Percentiles rank a stretch among this genome's conserved stretches.
Evolutionary conservation across 2,797 vertebrate genomes (phyloP).

Genomic region (Rhyacichthys aspro): DNA sequence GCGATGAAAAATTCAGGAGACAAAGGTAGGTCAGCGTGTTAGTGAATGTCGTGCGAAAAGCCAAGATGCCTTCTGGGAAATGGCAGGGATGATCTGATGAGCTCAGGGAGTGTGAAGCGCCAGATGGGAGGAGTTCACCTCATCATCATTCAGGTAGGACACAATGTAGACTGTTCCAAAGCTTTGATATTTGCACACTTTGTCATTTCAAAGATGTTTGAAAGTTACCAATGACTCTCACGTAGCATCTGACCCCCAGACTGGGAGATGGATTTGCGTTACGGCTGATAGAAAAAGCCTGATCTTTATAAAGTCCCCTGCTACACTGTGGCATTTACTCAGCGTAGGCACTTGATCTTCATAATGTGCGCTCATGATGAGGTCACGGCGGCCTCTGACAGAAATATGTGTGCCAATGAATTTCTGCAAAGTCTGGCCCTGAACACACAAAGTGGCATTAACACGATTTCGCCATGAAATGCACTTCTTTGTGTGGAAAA

Average conservation of each 20-base stretch:
- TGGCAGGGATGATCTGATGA: slow-evolving; percentile 34
- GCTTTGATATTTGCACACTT: slow-evolving; percentile 56
- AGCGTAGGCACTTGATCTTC: slow-evolving; percentile 63
- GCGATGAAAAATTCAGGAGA: slow-evolving; percentile 18
- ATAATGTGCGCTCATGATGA: slow-evolving; percentile 64
- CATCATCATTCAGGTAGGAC: slow-evolving; percentile 32
- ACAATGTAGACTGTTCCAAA: slow-evolving; percentile 32
- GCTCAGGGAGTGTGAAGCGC: slow-evolving; percentile 16
- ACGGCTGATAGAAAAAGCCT: slow-evolving; percentile 53
- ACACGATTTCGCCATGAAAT: slow-evolving; percentile 3
- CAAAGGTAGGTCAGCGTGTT: slow-evolving; percentile 25
- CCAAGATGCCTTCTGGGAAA: slow-evolving; percentile 23
- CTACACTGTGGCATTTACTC: slow-evolving; percentile 69
- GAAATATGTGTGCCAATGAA: slow-evolving; percentile 1
- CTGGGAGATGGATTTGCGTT: slow-evolving; percentile 48
- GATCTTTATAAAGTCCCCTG: slow-evolving; percentile 67
- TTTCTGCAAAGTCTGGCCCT: not conserved
- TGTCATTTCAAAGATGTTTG: slow-evolving; percentile 33
- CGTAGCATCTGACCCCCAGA: slow-evolving; percentile 37
- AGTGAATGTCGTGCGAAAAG: slow-evolving; percentile 20
- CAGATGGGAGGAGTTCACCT: slow-evolving; percentile 33
- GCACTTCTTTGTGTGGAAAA: not conserved
- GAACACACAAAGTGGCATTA: slow-evolving; percentile 9
- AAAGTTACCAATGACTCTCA: slow-evolving; percentile 28
- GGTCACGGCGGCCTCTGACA: slow-evolving; percentile 48